Base-by-base conservation (phyloP, 2,888 invertebrate genomes). In the Sicus ferrugineus region DNA sequence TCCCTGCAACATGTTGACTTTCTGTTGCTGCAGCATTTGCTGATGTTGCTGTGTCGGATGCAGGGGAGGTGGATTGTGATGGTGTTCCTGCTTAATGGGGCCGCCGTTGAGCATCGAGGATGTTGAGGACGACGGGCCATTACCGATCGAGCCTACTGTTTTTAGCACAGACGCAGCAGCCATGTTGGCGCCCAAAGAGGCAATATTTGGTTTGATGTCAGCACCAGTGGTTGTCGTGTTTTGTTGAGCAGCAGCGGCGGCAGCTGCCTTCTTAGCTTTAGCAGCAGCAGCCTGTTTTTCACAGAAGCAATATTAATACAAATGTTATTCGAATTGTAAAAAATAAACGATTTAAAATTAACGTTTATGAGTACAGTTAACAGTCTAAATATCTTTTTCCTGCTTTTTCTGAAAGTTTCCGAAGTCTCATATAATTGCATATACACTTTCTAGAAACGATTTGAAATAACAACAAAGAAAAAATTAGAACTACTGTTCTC, bases 261-360 rank as follows among this genome's bases (percentile, higher is more conserved):
- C 75, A 7, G 78, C 77, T 23, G 83, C 83, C 62, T 83, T 83
- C 73, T 86, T 83, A 74, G 85, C 79, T 78, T 86, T 83, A 76
- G 80, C 84, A 72, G 79, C 81, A 69, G 83, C 82, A 58, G 83
- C 84, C 42, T 42, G 42, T 38, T 6, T 42, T 42, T 14, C 5
- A 4, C 42, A 9, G 42, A 34, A 14, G 14, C n/a, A 9, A 2
- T n/a, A 42, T n/a, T 0, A 42, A 42, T 16, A 42, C 11, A 4
- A 42, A 9, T 42, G 42, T 42, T 42, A 42, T 42, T 42, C 2
- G n/a, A n/a, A n/a, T n/a, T n/a, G n/a, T n/a, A n/a, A n/a, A n/a
- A n/a, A n/a, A n/a, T n/a, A 42, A 16, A 42, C 5, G n/a, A 4
- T n/a, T 42, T 3, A 42, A 42, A 42, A 42, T n/a, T 42, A 11